Evolutionary conservation across 1,140 invertebrate genomes (phyloP), one percentile per base, ranked within the genome.

Genomic region (Protaetia brevitarsis): DNA sequence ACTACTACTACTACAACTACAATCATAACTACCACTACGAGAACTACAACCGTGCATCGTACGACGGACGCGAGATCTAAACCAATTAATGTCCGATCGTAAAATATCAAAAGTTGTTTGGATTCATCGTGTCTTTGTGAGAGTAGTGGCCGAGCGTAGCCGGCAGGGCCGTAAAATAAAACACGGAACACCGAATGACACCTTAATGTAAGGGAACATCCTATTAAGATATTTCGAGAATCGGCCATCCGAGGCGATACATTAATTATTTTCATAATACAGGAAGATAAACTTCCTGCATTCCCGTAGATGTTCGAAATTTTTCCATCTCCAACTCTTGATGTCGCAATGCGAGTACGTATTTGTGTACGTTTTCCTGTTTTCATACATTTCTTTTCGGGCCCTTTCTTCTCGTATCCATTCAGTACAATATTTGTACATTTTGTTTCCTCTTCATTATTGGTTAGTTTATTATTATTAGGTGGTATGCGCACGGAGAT

Each of bases 221-320:
- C 41, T 51, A 51, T 51, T 51, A 51, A 51, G 41, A 51, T 51
- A 51, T 51, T 51, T 51, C 41, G 41, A 51, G 41, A 51, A 51
- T 51, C 41, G 41, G 3, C 41, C 41, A 51, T 51, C 11, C 41
- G 41, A 51, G 26, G 41, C 41, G 41, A 51, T 19, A 51, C 41
- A 51, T 51, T 51, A 51, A 51, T 51, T 51, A 51, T 51, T 51
- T 51, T 51, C 41, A 51, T 51, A 51, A 51, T 51, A 51, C 41
- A 51, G 41, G 41, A 51, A 51, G 41, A 51, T 51, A 51, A 51
- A 51, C 41, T 51, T 51, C 41, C 41, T 51, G 41, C 31, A 34
- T 51, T 51, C 41, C 41, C 41, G 19, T 51, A 51, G 34, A 37
- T 16, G 34, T 37, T 37, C 34, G 34, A 37, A 37, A 8, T 10